Evolutionary conservation across 2,797 vertebrate species (phyloP).

Genomic region (Thaleichthys pacificus): DNA sequence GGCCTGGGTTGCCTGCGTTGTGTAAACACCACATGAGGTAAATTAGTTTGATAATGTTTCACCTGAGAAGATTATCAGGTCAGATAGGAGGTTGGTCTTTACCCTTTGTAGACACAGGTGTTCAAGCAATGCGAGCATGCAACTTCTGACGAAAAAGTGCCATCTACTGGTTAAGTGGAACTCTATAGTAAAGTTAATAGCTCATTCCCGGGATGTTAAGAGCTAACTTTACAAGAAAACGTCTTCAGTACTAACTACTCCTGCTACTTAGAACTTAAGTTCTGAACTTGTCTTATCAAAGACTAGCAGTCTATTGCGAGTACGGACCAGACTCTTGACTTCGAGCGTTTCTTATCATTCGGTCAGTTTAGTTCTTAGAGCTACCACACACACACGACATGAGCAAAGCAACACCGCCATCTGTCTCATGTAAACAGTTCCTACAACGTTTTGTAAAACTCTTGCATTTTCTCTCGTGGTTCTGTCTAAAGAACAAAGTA

Average conservation of each 20-base stretch:
- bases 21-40: constrained; percentile 46
- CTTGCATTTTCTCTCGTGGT: too few species aligned
- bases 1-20: constrained; percentile 30
- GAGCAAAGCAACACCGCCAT: neutral
- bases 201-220: too few species aligned
- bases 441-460: neutral
- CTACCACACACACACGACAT: neutral
- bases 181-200: neutral
- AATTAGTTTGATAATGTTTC: constrained; percentile 45
- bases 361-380: too few species aligned
- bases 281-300: too few species aligned
- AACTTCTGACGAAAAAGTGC: constrained; percentile 28
- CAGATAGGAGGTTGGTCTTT: constrained; percentile 44
- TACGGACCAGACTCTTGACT: too few species aligned
- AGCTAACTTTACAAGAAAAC: too few species aligned
- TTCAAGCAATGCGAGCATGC: constrained; percentile 57
- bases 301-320: too few species aligned
- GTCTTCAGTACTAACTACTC: too few species aligned
- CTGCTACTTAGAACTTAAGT: too few species aligned
- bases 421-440: neutral
- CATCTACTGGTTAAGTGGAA: constrained; percentile 47
- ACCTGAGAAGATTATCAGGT: constrained; percentile 60
- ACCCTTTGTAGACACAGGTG: constrained; percentile 67
- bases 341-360: too few species aligned
- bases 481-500: too few species aligned